phyloP scores from a whole-genome alignment of 2,888 invertebrate species.

The Helicoverpa assulta region DNA sequence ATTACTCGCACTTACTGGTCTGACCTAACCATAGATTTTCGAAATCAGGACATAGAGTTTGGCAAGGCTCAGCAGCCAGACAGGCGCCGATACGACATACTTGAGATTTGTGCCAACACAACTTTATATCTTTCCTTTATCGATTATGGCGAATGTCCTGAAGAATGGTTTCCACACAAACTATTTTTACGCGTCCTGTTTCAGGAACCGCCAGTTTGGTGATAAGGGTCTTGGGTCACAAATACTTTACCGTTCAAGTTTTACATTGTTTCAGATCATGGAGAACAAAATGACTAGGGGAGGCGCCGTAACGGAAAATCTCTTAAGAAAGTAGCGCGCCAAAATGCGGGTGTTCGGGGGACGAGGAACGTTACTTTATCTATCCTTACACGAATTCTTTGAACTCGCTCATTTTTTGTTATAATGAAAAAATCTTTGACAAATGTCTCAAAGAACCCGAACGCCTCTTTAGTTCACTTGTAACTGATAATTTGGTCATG shows the following conservation, averaged over 20 bases:
- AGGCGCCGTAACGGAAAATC: too few species aligned
- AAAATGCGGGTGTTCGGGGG: too few species aligned
- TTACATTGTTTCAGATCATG: constrained; percentile 38
- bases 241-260: constrained; percentile 51
- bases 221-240: constrained; percentile 51
- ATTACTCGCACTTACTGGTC: constrained; percentile 38
- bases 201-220: constrained; percentile 30
- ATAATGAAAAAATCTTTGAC: too few species aligned
- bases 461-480: too few species aligned
- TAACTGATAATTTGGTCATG: too few species aligned
- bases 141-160: constrained; percentile 51
- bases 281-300: too few species aligned
- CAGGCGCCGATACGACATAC: constrained; percentile 78
- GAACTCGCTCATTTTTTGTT: too few species aligned
- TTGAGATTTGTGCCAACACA: constrained; percentile 78
- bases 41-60: constrained; percentile 73
- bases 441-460: too few species aligned
- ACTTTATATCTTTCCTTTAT: constrained; percentile 61
- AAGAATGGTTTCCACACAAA: constrained; percentile 41
- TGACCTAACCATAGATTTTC: constrained; percentile 55
- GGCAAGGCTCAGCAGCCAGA: constrained; percentile 69
- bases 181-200: constrained; percentile 51
- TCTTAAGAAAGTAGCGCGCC: too few species aligned
- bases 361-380: too few species aligned
- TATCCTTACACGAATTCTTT: too few species aligned